phyloP scores from a whole-genome alignment of 2,888 invertebrate genomes.

The Schizaphis graminum region DNA sequence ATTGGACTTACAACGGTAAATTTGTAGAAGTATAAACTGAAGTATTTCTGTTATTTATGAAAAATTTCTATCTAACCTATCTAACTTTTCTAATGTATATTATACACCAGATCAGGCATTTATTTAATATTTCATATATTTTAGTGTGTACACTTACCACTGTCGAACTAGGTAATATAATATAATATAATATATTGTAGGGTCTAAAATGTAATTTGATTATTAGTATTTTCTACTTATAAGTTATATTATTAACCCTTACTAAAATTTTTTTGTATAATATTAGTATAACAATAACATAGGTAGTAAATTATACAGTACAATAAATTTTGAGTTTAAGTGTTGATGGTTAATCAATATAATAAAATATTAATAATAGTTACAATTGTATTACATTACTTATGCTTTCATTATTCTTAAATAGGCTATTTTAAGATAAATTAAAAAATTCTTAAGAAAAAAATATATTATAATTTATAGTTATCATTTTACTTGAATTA shows the following conservation, averaged over 20 bases:
- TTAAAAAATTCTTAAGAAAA: too few species aligned
- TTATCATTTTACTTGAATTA: background rate
- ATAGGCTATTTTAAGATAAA: too few species aligned
- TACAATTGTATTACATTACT: background rate
- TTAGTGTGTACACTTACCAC: background rate
- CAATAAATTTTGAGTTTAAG: background rate
- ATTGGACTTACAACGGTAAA: slow-evolving; percentile 53
- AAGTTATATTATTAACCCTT: background rate
- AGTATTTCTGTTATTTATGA: background rate
- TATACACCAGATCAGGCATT: background rate
- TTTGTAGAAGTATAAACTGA: background rate
- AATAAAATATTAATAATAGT: background rate
- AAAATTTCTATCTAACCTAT: too few species aligned
- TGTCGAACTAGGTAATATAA: background rate
- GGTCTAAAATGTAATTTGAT: too few species aligned
- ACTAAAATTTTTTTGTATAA: background rate
- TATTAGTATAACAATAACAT: too few species aligned
- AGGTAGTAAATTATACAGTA: background rate
- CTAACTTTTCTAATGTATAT: background rate
- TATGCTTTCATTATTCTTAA: background rate
- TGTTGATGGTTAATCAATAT: too few species aligned
- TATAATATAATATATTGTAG: background rate
- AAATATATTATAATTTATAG: background rate
- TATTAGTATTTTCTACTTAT: background rate
- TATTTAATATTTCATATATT: background rate